A percentile compares a stretch with the other conserved stretches of the same genome.
These are phyloP conservation scores for Melanerpes formicivorus DNA, from an alignment of 2,113 vertebrate species.

Conservation along the genomic window DNA sequence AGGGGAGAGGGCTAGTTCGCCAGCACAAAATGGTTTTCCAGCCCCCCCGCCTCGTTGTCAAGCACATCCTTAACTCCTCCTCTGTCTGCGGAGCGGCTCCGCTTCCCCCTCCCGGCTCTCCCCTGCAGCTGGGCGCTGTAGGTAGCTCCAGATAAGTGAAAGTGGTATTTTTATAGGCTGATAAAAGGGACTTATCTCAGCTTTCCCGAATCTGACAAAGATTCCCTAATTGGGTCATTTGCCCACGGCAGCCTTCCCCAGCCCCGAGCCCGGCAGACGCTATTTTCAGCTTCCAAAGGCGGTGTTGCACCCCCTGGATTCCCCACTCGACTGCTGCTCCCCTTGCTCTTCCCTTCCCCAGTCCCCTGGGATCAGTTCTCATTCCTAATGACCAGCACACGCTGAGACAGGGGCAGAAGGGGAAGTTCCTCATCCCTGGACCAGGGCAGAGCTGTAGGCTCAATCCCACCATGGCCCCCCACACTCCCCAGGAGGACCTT, in stretches of 20 bases:
- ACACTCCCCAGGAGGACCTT: not conserved
- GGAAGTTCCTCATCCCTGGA: not conserved
- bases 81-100: not conserved
- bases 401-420: no score
- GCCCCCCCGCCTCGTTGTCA: not conserved
- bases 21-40: not conserved
- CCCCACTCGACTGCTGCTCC: not conserved
- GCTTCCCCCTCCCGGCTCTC: not conserved
- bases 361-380: rapidly evolving
- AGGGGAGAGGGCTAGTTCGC: not conserved
- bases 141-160: slow-evolving; percentile 74
- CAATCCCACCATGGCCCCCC: not conserved
- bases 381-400: rapidly evolving
- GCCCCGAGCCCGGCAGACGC: not conserved
- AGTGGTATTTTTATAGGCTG: slow-evolving; percentile 80
- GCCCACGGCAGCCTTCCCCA: not conserved
- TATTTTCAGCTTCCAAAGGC: slow-evolving; percentile 32
- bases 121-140: slow-evolving; percentile 57
- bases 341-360: not conserved
- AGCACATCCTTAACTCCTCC: not conserved
- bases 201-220: slow-evolving; percentile 62
- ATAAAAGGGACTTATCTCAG: slow-evolving; percentile 77
- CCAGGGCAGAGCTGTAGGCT: not conserved
- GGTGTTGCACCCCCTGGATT: not conserved
- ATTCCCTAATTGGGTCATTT: slow-evolving; percentile 71